A percentile compares a stretch with the other conserved stretches of the same genome.
These are phyloP conservation scores for Artibeus lituratus DNA, from an alignment of 2,797 vertebrate species.

Conservation along the genomic window DNA sequence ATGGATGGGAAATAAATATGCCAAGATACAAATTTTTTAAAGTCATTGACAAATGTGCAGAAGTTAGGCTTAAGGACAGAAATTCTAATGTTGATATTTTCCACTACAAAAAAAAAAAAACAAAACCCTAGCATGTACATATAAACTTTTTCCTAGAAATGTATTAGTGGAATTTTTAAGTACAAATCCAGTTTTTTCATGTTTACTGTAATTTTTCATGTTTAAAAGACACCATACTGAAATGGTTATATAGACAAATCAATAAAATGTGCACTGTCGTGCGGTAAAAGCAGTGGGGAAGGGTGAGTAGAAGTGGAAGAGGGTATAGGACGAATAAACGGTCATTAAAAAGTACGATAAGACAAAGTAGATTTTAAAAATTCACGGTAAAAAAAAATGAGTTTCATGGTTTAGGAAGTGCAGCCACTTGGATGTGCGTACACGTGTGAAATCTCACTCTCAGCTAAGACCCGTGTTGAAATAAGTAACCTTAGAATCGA, in stretches of 20 bases:
- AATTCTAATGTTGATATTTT: not conserved
- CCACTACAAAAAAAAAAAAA: not conserved
- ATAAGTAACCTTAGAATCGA: not conserved
- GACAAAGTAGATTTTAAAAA: too few relatives aligned
- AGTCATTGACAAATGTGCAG: not conserved
- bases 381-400: not conserved
- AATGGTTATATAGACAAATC: not conserved
- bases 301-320: too few relatives aligned
- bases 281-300: too few relatives aligned
- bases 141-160: not conserved
- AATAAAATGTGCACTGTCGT: not conserved
- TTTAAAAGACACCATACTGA: not conserved
- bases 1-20: not conserved
- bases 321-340: too few relatives aligned
- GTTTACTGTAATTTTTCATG: not conserved
- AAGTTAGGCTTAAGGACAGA: not conserved
- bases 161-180: not conserved
- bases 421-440: not conserved
- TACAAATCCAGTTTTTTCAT: not conserved
- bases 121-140: not conserved
- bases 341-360: not conserved
- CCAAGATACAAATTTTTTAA: not conserved
- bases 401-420: not conserved
- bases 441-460: not conserved
- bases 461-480: not conserved